Percentiles rank a stretch among this genome's conserved stretches.
phyloP scores from a whole-genome alignment of 2,888 invertebrate species.

The Eristalis pertinax region DNA sequence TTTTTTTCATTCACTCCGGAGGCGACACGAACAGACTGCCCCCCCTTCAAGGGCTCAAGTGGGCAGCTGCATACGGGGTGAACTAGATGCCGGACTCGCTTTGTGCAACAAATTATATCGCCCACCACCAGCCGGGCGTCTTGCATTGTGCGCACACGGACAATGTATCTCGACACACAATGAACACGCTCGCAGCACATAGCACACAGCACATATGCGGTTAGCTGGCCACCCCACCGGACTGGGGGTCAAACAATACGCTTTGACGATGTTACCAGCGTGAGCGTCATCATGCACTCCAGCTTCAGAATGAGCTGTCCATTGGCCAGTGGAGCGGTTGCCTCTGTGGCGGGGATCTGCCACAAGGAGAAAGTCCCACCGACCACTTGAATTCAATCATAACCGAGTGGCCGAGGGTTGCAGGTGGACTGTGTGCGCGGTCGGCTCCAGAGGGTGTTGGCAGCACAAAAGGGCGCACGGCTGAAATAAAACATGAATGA shows the following conservation, averaged over 20 bases:
- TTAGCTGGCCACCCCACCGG: not conserved
- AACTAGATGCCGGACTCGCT: conserved; percentile 28
- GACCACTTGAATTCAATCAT: conserved; percentile 55
- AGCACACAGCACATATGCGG: conserved; percentile 16
- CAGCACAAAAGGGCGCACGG: conserved; percentile 48
- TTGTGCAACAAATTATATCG: conserved; percentile 44
- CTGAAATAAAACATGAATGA: not conserved
- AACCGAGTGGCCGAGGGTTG: conserved; percentile 9
- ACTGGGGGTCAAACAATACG: conserved; percentile 33
- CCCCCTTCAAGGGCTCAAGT: not conserved
- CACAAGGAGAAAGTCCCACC: not conserved
- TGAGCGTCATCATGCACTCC: not conserved
- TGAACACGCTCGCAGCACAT: conserved; percentile 11
- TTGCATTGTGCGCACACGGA: conserved; percentile 14
- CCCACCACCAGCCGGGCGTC: not conserved
- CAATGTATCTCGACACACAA: conserved; percentile 46
- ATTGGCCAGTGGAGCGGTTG: not conserved
- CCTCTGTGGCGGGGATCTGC: conserved; percentile 36
- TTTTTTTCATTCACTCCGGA: conserved; percentile 5
- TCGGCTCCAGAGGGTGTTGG: not conserved
- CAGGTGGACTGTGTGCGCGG: conserved; percentile 3
- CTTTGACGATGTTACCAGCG: not conserved
- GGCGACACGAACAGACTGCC: no score
- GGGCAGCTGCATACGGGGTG: conserved; percentile 42
- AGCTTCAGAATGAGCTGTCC: not conserved